phyloP scores from a whole-genome alignment of 2,797 vertebrate genomes.

The Sebastes oblongus region DNA sequence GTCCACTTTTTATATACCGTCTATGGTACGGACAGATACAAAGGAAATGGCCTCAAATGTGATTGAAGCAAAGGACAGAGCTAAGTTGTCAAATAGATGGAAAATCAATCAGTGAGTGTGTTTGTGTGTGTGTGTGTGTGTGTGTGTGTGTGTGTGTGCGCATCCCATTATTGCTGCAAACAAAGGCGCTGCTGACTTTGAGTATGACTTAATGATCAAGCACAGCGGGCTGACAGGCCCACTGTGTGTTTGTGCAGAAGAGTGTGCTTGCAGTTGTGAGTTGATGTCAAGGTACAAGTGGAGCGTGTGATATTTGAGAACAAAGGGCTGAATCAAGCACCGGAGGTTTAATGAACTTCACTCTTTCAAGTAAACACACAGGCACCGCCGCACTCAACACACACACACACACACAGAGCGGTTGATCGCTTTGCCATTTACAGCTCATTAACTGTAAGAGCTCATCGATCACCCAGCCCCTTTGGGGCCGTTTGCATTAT shows the following conservation, averaged over 20 bases:
- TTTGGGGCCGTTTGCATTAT: background rate
- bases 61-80: background rate
- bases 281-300: background rate
- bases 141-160: background rate
- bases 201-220: conserved; percentile 12
- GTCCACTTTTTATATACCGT: no score
- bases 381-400: background rate
- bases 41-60: background rate
- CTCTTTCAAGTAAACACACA: conserved; percentile 20
- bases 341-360: conserved; percentile 30
- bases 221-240: background rate
- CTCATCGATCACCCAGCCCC: conserved; percentile 34
- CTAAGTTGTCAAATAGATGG: background rate
- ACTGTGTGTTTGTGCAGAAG: conserved; percentile 7
- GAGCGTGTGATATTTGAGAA: conserved; percentile 22
- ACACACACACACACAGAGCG: background rate
- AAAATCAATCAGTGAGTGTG: background rate
- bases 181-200: conserved; percentile 4
- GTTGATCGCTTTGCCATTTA: conserved; percentile 22
- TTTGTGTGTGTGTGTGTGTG: background rate
- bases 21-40: background rate
- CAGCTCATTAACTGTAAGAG: conserved; percentile 29
- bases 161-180: conserved; percentile 3
- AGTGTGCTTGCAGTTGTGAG: background rate
- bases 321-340: conserved; percentile 24